Evolutionary conservation across 2,888 invertebrate species (phyloP), one percentile per base, ranked within the genome.

Genomic region (Prosopocoilus inquinatus): DNA sequence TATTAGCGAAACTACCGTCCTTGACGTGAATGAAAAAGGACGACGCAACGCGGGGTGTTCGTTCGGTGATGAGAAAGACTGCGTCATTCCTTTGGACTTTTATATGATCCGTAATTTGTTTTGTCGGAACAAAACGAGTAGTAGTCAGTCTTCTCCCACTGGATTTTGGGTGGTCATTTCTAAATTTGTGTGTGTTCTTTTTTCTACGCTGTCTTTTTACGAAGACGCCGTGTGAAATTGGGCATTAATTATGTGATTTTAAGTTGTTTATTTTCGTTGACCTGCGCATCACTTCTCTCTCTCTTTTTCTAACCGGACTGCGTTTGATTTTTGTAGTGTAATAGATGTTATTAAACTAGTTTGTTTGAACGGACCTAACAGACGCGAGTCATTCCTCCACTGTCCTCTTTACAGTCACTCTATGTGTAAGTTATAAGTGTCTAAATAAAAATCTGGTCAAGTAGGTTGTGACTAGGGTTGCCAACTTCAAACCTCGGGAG

Each of bases 181-280:
- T 57, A 61, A 60, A 60, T 53, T 58, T 53, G 55, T 55, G 20
- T 28, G 51, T 57, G 55, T 57, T 50, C 53, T 52, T 60, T 51
- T 52, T 53, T 56, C 45, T 48, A 45, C 51, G 47, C 47, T 57
- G 51, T 53, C 53, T 55, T 64, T 64, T 66, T 64, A 66, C 61
- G 64, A 64, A 64, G 65, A 64, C 65, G 59, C 64, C 64, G 64
- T 65, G 66, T 66, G 63, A 66, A 66, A 66, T 66, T 66, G 64
- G 62, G 61, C 64, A 64, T 66, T 66, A 66, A 66, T 66, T 66
- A 62, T 59, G 60, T 60, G 60, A 62, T 60, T 60, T 58, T 59
- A 45, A 52, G 47, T 59, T 57, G 51, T 59, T 58, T 61, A 55
- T 50, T 56, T 36, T 57, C 50, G 34, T 44, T 50, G 51, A 41